Conservation (phyloP, 2,888 invertebrate species). For the Drosophila flavopinicola region DNA sequence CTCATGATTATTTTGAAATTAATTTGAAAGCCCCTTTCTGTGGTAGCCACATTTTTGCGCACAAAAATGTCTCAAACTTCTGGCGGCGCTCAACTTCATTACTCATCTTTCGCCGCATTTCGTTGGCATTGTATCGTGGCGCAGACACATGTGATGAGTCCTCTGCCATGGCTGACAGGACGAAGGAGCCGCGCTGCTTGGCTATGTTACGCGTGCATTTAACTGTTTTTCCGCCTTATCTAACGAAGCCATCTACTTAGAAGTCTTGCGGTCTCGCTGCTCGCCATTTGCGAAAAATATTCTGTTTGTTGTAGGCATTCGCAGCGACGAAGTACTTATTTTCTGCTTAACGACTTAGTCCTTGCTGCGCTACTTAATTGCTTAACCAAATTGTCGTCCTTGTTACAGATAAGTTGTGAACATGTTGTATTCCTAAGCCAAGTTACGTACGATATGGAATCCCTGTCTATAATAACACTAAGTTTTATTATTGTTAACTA, state of each 20-base stretch:
- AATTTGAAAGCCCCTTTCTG: slow-evolving; percentile 69
- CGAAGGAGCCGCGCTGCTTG: background rate
- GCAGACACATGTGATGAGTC: slow-evolving; percentile 11
- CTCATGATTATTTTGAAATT: slow-evolving; percentile 77
- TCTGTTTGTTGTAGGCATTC: background rate
- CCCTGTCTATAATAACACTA: too few relatives aligned
- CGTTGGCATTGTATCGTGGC: slow-evolving; percentile 9
- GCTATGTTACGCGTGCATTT: slow-evolving; percentile 15
- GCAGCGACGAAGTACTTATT: background rate
- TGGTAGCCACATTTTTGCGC: slow-evolving; percentile 33
- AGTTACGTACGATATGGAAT: too few relatives aligned
- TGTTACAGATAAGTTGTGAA: too few relatives aligned
- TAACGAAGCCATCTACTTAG: slow-evolving; percentile 3
- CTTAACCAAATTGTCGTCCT: too few relatives aligned
- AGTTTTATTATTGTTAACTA: too few relatives aligned
- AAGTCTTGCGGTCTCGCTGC: background rate
- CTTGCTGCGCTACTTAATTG: too few relatives aligned
- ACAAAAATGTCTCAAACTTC: slow-evolving; percentile 47
- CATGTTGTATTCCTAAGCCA: too few relatives aligned
- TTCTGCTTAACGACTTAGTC: background rate
- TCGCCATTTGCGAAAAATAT: background rate
- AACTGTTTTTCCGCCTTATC: slow-evolving; percentile 25
- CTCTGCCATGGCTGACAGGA: background rate
- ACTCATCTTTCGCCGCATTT: slow-evolving; percentile 40
- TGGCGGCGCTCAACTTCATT: slow-evolving; percentile 42